Conservation (phyloP, 2,888 invertebrate species). For the Clostera curtula region DNA sequence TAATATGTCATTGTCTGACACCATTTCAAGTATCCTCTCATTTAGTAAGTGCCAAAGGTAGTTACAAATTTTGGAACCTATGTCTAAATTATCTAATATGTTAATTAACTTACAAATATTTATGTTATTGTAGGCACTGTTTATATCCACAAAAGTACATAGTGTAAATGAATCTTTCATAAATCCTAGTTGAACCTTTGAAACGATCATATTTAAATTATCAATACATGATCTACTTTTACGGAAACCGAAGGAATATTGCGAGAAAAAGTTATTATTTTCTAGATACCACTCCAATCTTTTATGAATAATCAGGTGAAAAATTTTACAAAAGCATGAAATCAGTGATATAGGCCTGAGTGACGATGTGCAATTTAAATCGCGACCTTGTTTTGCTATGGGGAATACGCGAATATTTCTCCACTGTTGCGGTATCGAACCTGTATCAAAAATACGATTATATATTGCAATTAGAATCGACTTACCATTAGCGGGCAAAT, state of each 20-base stretch:
- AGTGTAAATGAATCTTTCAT: constrained; percentile 8
- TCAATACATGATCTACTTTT: constrained; percentile 9
- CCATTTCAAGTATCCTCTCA: constrained; percentile 11
- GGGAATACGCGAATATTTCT: constrained; percentile 1
- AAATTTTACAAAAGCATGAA: constrained; percentile 3
- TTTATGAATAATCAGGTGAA: background rate
- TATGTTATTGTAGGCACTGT: constrained; percentile 26
- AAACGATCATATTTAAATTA: constrained; percentile 6
- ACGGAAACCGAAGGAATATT: constrained; percentile 8
- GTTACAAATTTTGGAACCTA: constrained; percentile 14
- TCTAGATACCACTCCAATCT: constrained; percentile 13
- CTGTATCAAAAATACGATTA: background rate
- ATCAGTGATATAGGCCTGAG: constrained; percentile 3
- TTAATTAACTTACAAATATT: constrained; percentile 7
- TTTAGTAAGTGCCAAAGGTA: constrained; percentile 18
- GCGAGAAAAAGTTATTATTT: constrained; percentile 4
- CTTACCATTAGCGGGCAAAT: background rate
- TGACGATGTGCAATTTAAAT: background rate
- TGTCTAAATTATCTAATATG: constrained; percentile 10
- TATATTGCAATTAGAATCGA: background rate
- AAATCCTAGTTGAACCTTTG: constrained; percentile 13
- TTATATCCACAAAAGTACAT: constrained; percentile 22
- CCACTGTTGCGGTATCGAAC: constrained; percentile 4
- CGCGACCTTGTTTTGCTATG: constrained; percentile 1
- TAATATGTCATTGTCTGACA: background rate